These are phyloP conservation scores for Tetragonisca angustula DNA, from an alignment of 2,888 invertebrate species.

Conservation along the genomic window DNA sequence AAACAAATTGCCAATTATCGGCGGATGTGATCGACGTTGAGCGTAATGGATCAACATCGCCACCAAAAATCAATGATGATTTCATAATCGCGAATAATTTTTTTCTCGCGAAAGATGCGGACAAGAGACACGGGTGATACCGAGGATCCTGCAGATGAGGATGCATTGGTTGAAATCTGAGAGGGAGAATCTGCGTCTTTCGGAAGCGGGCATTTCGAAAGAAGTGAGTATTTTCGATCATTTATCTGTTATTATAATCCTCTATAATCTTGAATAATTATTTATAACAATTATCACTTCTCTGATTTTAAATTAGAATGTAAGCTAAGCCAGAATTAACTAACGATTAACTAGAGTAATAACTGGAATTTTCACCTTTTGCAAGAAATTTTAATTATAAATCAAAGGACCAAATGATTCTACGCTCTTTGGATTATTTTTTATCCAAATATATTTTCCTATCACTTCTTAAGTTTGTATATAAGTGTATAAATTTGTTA, in stretches of 20 bases:
- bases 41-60: slow-evolving; percentile 4
- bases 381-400: no score
- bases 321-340: no score
- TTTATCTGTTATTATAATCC: not conserved
- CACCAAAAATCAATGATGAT: slow-evolving; percentile 2
- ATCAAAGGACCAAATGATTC: no score
- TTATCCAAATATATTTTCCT: no score
- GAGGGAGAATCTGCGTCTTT: slow-evolving; percentile 94
- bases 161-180: slow-evolving; percentile 98
- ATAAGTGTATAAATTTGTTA: no score
- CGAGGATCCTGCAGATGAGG: slow-evolving; percentile 96
- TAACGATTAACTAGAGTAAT: no score
- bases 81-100: not conserved
- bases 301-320: no score
- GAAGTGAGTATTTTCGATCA: slow-evolving; percentile 85
- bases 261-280: no score
- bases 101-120: slow-evolving; percentile 89
- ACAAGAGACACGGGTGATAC: slow-evolving; percentile 98
- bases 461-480: no score
- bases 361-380: no score
- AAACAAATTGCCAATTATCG: slow-evolving; percentile 56
- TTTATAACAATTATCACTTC: no score
- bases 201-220: slow-evolving; percentile 97
- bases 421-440: no score
- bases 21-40: slow-evolving; percentile 32